These are phyloP conservation scores for Acanthosoma haemorrhoidale DNA, from an alignment of 2,888 invertebrate genomes.

Conservation along the genomic window DNA sequence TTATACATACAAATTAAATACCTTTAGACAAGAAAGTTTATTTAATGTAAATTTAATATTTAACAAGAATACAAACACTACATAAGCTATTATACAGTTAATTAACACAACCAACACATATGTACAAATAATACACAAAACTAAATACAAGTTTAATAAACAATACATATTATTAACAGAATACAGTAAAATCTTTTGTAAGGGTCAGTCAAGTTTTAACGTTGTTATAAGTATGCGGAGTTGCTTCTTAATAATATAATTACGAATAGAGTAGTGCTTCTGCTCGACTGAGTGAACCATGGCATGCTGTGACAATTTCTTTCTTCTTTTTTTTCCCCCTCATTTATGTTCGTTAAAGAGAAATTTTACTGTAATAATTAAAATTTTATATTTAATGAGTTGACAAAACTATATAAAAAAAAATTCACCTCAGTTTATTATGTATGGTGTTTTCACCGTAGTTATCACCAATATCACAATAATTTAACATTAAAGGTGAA, in stretches of 20 bases:
- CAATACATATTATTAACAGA: no score
- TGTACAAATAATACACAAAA: background rate
- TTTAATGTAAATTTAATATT: background rate
- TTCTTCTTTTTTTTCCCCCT: no score
- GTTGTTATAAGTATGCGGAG: no score
- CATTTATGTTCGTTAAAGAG: no score
- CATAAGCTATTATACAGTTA: background rate
- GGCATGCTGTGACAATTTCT: no score
- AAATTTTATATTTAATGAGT: background rate
- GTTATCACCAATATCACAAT: background rate
- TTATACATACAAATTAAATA: background rate
- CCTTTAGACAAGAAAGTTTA: background rate
- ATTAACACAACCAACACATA: background rate
- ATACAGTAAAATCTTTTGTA: no score
- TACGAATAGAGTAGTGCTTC: no score
- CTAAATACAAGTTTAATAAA: conserved; percentile 9
- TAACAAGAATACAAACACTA: background rate
- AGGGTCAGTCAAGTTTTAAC: no score
- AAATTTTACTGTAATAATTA: no score
- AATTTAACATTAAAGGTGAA: background rate
- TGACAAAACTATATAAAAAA: background rate
- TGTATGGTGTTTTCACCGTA: background rate
- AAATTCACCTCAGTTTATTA: background rate
- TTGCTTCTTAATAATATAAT: no score
- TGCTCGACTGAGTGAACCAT: no score